Base-by-base conservation (phyloP, 2,888 invertebrate species). In the Dryomyza anilis region DNA sequence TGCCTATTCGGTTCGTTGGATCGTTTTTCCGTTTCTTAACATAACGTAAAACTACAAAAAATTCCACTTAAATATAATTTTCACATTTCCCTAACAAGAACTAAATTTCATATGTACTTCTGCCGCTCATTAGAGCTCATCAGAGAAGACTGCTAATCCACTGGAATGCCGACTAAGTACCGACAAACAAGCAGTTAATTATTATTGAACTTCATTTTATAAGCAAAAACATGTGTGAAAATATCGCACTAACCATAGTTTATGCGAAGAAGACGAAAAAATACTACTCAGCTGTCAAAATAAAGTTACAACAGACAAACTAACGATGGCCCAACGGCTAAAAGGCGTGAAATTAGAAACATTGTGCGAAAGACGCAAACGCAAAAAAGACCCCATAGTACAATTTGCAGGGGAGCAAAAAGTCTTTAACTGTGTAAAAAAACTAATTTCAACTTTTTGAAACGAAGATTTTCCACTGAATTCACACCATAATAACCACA, bases 151-250 rank as follows among this genome's bases (percentile, higher is more conserved):
- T n/a, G n/a, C n/a, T n/a, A n/a, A n/a, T n/a, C n/a, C n/a, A n/a
- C n/a, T n/a, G n/a, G n/a, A n/a, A n/a, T n/a, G n/a, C 19, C 36
- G 27, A 50, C 50, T 50, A 12, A 1, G 27, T n/a, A 23, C 48
- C 48, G 48, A 23, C 55, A 55, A 55, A 55, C 55, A 55, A 55
- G 55, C 55, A 36, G 36, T 36, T 55, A 55, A 55, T 55, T n/a
- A n/a, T n/a, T 55, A 55, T 55, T 36, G 36, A 55, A 36, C 55
- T n/a, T 23, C 16, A 14, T 21, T 12, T 39, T 36, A 19, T 55
- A 55, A 55, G 36, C 21, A n/a, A 10, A 14, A 55, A 55, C 55
- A 55, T 55, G 55, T 55, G 55, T 21, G n/a, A n/a, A 55, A 55
- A 25, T 48, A 23, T 14, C 10, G 23, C 12, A 48, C 48, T 8